Evolutionary conservation across 2,888 invertebrate species (phyloP), one percentile per base, ranked within the genome.

Genomic region (Aproaerema taeniolella): DNA sequence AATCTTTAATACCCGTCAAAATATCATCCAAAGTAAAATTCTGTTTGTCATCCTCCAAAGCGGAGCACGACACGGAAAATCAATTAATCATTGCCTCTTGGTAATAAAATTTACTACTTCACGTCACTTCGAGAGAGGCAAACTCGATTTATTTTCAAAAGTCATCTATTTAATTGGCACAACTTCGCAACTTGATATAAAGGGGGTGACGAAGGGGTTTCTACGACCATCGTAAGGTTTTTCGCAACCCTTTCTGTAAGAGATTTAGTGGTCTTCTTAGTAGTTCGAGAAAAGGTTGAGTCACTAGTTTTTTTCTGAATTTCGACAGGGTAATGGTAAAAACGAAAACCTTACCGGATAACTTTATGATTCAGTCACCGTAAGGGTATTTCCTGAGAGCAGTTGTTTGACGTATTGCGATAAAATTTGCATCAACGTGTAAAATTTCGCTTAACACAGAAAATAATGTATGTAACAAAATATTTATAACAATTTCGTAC

Each of bases 131-230:
- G 28, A 42, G 30, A 12, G 42, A 42, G 45, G 30, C 40, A 55
- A 64, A 64, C 51, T 63, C 60, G 57, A 65, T 62, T 64, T 63
- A 61, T 62, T 64, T 58, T 54, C 47, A 55, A 65, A 62, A 65
- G 63, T 67, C 64, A 67, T 67, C 67, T 64, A 62, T 67, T 68
- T 67, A 65, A 69, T 68, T 63, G 65, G 56, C 58, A 57, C 54
- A 60, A 64, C 59, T 64, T 61, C 50, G 47, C 53, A 54, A 58
- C 57, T 59, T 49, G 25, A 7, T 3, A 11, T 12, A 34, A 14
- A 25, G 34, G 34, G 25, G 25, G 25, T 24, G 25, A 34, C 25
- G 34, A 14, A 25, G 34, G 25, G 14, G 46, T 50, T 47, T 39
- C 33, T 47, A 54, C 50, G 49, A 41, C 45, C 51, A 37, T 45